Conservation (phyloP, 2,797 vertebrate species). For the Heterohyrax brucei region DNA sequence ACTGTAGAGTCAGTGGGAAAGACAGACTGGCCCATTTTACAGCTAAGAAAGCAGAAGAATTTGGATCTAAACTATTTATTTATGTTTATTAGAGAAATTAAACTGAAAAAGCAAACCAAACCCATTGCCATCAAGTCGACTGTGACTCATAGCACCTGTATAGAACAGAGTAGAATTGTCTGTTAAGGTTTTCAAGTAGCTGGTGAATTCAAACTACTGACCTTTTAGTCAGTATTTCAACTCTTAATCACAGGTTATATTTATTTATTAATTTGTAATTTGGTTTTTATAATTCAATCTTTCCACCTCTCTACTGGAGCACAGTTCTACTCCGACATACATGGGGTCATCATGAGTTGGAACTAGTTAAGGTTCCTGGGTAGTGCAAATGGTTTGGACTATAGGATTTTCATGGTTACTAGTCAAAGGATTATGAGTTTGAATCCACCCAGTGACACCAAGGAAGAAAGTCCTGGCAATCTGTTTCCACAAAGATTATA, state of each 20-base stretch:
- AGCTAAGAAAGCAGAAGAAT: slow-evolving; percentile 50
- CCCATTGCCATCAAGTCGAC: no score
- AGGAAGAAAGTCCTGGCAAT: neutral
- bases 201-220: no score
- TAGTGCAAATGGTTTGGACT: neutral
- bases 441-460: neutral
- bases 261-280: no score
- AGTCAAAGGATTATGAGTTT: neutral
- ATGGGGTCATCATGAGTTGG: neutral
- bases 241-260: no score
- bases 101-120: no score
- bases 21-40: neutral
- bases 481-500: neutral
- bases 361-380: neutral
- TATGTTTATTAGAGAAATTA: neutral
- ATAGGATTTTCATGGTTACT: neutral
- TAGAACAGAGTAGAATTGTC: no score
- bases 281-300: neutral
- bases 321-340: neutral
- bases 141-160: no score
- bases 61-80: neutral
- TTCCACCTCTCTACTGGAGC: neutral
- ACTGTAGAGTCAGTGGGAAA: neutral
- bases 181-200: no score
- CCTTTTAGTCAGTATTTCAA: no score